Conservation (phyloP, 2,113 vertebrate genomes). For the Cyprinus carpio region DNA sequence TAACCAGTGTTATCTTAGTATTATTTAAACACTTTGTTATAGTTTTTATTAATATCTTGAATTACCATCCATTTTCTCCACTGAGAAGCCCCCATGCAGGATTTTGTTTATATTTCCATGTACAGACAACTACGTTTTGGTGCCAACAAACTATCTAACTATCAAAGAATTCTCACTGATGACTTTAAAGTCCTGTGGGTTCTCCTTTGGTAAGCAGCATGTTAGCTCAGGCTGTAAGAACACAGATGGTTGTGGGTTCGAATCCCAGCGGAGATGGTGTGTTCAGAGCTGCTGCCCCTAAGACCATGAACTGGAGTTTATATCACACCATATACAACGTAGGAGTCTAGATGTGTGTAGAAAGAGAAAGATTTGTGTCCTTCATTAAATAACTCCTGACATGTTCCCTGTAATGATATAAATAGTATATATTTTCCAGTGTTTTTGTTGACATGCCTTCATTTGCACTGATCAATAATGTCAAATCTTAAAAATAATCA, state of each 20-base stretch:
- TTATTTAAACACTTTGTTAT: too few species aligned
- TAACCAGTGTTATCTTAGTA: too few species aligned
- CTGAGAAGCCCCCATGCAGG: background rate
- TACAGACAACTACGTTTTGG: too few species aligned
- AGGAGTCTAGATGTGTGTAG: constrained; percentile 41
- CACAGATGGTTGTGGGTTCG: constrained; percentile 57
- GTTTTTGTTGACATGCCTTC: too few species aligned
- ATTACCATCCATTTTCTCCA: too few species aligned
- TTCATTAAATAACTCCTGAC: constrained; percentile 48
- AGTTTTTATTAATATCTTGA: too few species aligned
- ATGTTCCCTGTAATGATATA: background rate
- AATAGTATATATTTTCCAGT: too few species aligned
- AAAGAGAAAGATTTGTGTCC: constrained; percentile 27
- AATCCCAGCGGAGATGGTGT: constrained; percentile 68
- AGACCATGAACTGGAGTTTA: constrained; percentile 79
- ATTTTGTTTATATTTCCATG: too few species aligned
- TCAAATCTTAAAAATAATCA: too few species aligned
- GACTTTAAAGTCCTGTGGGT: background rate
- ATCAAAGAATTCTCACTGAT: background rate
- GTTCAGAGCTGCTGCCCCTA: constrained; percentile 76
- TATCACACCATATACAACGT: constrained; percentile 77
- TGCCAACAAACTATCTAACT: background rate
- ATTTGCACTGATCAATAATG: too few species aligned
- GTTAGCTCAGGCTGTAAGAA: constrained; percentile 16
- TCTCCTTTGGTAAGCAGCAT: too few species aligned